Evolutionary conservation across 2,888 invertebrate genomes (phyloP), one percentile per base, ranked within the genome.

Genomic region (Synanthedon andrenaeformis): DNA sequence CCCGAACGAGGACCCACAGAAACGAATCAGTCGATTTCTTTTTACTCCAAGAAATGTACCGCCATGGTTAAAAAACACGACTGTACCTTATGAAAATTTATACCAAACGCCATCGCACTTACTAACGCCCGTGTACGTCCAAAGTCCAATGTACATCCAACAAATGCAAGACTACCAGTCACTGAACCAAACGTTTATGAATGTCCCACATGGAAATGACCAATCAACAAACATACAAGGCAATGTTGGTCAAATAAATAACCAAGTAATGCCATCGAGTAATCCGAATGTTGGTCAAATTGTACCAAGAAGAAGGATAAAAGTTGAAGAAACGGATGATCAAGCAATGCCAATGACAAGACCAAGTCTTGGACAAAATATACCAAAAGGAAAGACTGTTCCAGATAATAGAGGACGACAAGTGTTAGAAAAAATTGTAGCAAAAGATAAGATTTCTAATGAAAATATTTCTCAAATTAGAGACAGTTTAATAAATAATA

Each of bases 31-130:
- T 11, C 17, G 19, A 49, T 13, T 17, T 14, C 8, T 49, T 17
- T 19, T 85, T 54, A 85, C 84, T 57, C 76, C 79, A 3, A 82
- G 83, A 58, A 86, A 84, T 51, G 72, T 80, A 11, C 86, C 86
- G 49, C 86, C 86, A 69, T 87, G 86, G 86, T 74, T 76, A 52
- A 82, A 84, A 51, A 82, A 78, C 70, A 63, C 78, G 51, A 62
- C 67, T 51, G 60, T 73, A 1, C 80, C 76, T 55, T 82, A 78
- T 62, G 81, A 74, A 58, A 72, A 85, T 5, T 69, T 83, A 19
- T 86, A 85, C 62, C 74, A 62, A 77, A 73, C 67, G 79, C 78
- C 48, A 74, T 76, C 28, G 62, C 78, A 51, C 72, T 72, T 0
- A 62, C 73, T 8, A 45, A 55, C 81, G 72, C 23, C 72, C 3